Evolutionary conservation across 2,888 invertebrate genomes (phyloP), one percentile per base, ranked within the genome.

Genomic region (Leptothorax acervorum): DNA sequence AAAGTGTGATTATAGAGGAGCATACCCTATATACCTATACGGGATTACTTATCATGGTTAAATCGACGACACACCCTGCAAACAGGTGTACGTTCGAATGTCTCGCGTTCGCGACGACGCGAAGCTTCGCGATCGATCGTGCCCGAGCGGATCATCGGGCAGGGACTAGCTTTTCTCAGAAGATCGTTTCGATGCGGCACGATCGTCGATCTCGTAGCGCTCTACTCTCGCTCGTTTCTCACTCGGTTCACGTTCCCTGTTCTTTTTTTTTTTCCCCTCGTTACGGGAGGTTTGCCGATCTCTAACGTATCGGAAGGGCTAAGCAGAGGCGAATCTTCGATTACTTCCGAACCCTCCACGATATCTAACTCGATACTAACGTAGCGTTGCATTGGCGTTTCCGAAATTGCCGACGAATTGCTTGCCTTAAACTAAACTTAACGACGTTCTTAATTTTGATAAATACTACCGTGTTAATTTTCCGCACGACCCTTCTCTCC

Each of bases 401-500:
- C 48, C 63, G 65, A 83, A 86, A 83, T 79, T 70, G 66, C 57
- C 63, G 79, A 85, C 68, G 78, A 75, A 82, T 79, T 68, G 48
- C 48, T 83, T 79, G 28, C 62, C 89, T 87, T 90, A 90, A 90
- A 90, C 89, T 90, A 87, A 90, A 90, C 86, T 88, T 89, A 90
- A 86, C 65, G 39, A 82, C 42, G 42, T 31, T 9, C 81, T 70
- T 86, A 79, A 87, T 82, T 88, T 85, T 79, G 86, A 86, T 88
- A 89, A 89, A 82, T 82, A 60, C 66, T 87, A 88, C 71, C 89
- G 88, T 83, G 66, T 88, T 84, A 65, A 51, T 74, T 78, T 75
- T 84, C 71, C 82, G 62, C 73, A 85, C 89, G 90, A 90, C 84
- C 86, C 89, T 88, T 89, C 85, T 84, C 83, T 82, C 88, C 88